These are phyloP conservation scores for Hirtodrosophila alboralis DNA, from an alignment of 2,888 invertebrate species.

Conservation along the genomic window DNA sequence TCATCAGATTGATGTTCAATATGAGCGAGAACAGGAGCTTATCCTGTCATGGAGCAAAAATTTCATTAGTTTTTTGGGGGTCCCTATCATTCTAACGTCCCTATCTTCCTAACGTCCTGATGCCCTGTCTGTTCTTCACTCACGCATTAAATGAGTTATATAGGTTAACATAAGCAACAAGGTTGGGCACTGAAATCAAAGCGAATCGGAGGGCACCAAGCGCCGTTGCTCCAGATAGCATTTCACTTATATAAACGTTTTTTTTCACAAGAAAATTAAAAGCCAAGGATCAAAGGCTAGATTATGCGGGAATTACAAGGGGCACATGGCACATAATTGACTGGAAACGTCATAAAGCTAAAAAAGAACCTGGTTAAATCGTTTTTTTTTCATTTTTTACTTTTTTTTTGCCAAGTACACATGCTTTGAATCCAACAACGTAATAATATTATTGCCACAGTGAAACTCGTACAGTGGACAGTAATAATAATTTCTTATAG, in stretches of 20 bases:
- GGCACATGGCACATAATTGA: slow-evolving; percentile 63
- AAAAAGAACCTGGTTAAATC: slow-evolving; percentile 14
- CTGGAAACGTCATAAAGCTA: slow-evolving; percentile 64
- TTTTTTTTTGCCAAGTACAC: slow-evolving; percentile 4
- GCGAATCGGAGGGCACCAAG: slow-evolving; percentile 45
- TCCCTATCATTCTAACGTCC: neutral
- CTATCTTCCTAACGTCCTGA: neutral
- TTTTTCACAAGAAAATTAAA: slow-evolving; percentile 58
- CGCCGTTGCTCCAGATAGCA: slow-evolving; percentile 32
- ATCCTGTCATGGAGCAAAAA: slow-evolving; percentile 86
- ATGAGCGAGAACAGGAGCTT: slow-evolving; percentile 94
- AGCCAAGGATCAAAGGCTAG: slow-evolving; percentile 58
- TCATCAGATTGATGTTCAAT: slow-evolving; percentile 89
- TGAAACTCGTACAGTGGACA: slow-evolving; percentile 37
- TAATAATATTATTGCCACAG: slow-evolving; percentile 45
- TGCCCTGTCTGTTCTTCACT: slow-evolving; percentile 11
- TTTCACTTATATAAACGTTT: slow-evolving; percentile 35
- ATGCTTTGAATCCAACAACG: slow-evolving; percentile 14
- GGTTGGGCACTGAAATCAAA: slow-evolving; percentile 55
- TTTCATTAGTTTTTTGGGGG: slow-evolving; percentile 44
- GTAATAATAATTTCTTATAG: slow-evolving; percentile 1
- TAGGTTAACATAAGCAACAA: slow-evolving; percentile 33
- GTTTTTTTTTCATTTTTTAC: slow-evolving; percentile 12
- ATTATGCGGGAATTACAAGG: slow-evolving; percentile 15
- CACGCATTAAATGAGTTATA: slow-evolving; percentile 59